Evolutionary conservation across 2,888 invertebrate genomes (phyloP), one percentile per base, ranked within the genome.

Genomic region (Hirtodrosophila alboralis): DNA sequence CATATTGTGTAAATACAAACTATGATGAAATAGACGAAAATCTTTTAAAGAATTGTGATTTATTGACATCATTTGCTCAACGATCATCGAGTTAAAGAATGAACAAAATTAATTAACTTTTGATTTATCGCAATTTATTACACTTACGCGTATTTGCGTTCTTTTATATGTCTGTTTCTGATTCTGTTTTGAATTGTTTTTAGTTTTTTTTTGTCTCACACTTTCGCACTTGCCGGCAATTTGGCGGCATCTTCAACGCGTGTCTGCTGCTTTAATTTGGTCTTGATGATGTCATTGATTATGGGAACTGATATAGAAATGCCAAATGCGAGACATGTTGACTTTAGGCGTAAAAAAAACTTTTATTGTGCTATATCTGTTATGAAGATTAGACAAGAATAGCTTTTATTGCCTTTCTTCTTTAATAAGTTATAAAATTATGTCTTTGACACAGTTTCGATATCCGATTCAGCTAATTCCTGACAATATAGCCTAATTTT

Each of bases 261-360:
- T 57, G 70, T 76, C 70, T 60, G 44, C 14, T 48, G 37, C 48
- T 48, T 75, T 44, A 56, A 69, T 73, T 80, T 62, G 5, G 21
- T 23, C 52, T 56, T 49, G 84, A 56, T 79, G 78, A 79, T 84
- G 84, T 79, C 78, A 79, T 80, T 47, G 64, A 56, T 60, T 52
- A 27, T 61, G 61, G 38, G 21, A 47, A 16, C 40, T 41, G 41
- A 40, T 37, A 41, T 6, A 41, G n/a, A 52, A 33, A 36, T 48
- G 57, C 44, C 59, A 48, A 41, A 12, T 36, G 38, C 44, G 8
- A 40, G 36, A 18, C 40, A 12, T 28, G 10, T 8, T 36, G 27
- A 23, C 6, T 23, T 7, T 5, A 23, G n/a, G n/a, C n/a, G 2
- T 18, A 23, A 8, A 23, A 8, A 7, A 40, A 33, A 23, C 8